These are phyloP conservation scores for Mechanitis messenoides DNA, from an alignment of 2,888 invertebrate species.

Conservation along the genomic window DNA sequence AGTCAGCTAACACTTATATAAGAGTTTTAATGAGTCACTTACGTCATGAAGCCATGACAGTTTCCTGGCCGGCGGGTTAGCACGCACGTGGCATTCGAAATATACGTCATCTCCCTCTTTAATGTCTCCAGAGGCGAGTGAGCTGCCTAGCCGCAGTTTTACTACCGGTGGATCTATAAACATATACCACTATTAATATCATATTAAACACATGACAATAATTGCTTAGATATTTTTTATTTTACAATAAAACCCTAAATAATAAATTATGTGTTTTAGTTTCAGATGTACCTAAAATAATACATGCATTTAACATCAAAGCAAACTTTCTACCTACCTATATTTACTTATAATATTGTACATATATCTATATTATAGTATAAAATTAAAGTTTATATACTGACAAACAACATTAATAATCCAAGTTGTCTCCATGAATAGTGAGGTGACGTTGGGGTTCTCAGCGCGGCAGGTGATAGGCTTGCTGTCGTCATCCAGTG, in stretches of 20 bases:
- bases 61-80: slow-evolving; percentile 90
- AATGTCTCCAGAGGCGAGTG: slow-evolving; percentile 90
- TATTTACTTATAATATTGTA: too few species aligned
- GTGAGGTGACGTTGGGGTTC: slow-evolving; percentile 91
- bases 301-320: too few species aligned
- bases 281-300: too few species aligned
- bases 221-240: too few species aligned
- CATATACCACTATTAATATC: slow-evolving; percentile 27
- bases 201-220: too few species aligned
- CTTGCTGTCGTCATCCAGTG: slow-evolving; percentile 92
- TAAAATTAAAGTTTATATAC: slow-evolving; percentile 56
- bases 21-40: slow-evolving; percentile 51
- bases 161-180: slow-evolving; percentile 89
- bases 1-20: background rate
- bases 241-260: background rate
- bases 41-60: slow-evolving; percentile 92
- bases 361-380: background rate
- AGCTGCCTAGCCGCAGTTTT: slow-evolving; percentile 87
- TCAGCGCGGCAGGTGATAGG: slow-evolving; percentile 92
- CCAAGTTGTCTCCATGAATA: slow-evolving; percentile 89
- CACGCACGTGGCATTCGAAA: slow-evolving; percentile 93
- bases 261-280: too few species aligned
- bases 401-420: slow-evolving; percentile 93
- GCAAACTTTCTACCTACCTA: too few species aligned
- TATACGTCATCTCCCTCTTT: slow-evolving; percentile 95